Evolutionary conservation across 2,113 vertebrate genomes (phyloP), one percentile per base, ranked within the genome.

Genomic region (Brachyhypopomus gauderio): DNA sequence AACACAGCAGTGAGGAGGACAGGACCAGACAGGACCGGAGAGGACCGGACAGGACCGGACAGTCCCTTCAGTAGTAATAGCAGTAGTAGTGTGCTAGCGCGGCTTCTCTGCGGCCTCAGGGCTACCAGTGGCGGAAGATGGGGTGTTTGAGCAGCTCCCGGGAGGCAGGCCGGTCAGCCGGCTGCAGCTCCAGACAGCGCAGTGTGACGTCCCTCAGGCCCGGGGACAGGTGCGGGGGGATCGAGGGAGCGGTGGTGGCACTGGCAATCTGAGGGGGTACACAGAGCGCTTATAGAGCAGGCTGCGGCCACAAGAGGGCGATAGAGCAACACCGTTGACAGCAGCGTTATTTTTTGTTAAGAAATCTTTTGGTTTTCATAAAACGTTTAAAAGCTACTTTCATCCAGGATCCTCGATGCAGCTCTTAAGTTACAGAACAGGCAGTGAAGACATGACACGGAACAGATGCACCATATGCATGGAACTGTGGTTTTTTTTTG

Each of bases 141-240:
- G 96, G 95, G 84, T 97, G 95, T 83, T 97, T 97, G 85, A 97
- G 94, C 62, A 97, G 92, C 84, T 96, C 95, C 86, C 95, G 90
- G 0, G 95, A 95, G 0, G 94, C 90, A 14, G 95, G 95, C 84
- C 96, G 92, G 88, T 96, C 96, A 83, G 95, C 88, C 87, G 96
- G 96, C 73, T 97, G 95, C 83, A 97, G 95, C 84, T 97, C 95
- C 86, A 96, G 91, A 88, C 96, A 96, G 3, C 95, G 95, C 85
- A 97, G 94, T 23, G 95, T 93, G 82, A 96, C 95, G 52, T 97
- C 96, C 64, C 93, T 94, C 82, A 97, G 90, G 19, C 95, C 95
- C 0, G 96, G 96, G 82, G 95, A 93, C 71, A 97, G 89, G 87
- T 96, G 94, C 0, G 93, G 87, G 12, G 95, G 96, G 87, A 97